Conservation (phyloP, 2,888 invertebrate genomes). For the Stenotaenia linearis region DNA sequence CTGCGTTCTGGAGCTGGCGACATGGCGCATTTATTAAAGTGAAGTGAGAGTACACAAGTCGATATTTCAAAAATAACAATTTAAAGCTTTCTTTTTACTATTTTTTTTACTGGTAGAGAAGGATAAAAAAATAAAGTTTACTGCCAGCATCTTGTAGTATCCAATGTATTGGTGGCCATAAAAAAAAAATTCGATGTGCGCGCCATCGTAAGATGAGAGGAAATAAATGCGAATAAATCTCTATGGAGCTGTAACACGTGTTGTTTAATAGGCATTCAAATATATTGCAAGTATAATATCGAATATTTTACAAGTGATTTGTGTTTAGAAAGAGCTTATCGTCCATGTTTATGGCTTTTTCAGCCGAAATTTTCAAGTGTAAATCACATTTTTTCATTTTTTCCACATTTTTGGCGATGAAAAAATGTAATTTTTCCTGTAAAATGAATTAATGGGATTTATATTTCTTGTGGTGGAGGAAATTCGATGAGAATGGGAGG, state of each 20-base stretch:
- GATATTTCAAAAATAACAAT: slow-evolving; percentile 9
- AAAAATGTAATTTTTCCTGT: not conserved
- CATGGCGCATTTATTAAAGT: not conserved
- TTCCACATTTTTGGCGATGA: too few species aligned
- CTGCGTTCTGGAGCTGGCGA: not conserved
- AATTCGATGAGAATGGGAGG: too few species aligned
- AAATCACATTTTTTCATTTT: not conserved
- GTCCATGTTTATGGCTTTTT: not conserved
- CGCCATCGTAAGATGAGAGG: not conserved
- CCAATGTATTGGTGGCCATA: not conserved
- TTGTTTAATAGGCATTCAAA: slow-evolving; percentile 9
- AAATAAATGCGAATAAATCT: not conserved
- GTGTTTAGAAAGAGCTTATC: not conserved
- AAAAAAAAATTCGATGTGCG: not conserved
- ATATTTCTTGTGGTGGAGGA: too few species aligned
- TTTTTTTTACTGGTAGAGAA: not conserved
- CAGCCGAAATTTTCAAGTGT: not conserved
- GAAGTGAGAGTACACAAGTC: slow-evolving; percentile 4
- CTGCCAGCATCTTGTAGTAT: not conserved
- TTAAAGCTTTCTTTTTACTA: not conserved
- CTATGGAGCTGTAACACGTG: not conserved
- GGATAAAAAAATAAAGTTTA: not conserved
- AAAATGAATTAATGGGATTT: too few species aligned
- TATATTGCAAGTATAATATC: not conserved
- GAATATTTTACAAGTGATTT: slow-evolving; percentile 2